Evolutionary conservation across 2,888 invertebrate genomes (phyloP).

Genomic region (Apamea epomidion): DNA sequence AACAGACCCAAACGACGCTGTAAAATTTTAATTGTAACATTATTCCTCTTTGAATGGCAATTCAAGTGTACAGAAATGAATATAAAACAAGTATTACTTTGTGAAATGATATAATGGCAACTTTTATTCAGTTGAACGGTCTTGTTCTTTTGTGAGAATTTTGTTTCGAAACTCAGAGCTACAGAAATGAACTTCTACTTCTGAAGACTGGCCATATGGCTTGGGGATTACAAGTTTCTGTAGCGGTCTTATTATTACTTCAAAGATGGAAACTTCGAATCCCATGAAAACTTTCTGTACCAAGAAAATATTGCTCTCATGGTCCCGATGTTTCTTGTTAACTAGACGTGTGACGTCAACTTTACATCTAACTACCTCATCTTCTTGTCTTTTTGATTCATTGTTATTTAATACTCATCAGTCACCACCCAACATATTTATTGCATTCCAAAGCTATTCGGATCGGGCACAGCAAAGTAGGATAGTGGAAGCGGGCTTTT

Average conservation of each 20-base stretch:
- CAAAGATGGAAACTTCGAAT: background rate
- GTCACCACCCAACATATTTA: background rate
- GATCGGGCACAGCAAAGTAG: background rate
- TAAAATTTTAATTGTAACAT: slow-evolving; percentile 32
- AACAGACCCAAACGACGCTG: slow-evolving; percentile 3
- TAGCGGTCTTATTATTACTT: background rate
- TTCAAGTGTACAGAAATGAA: slow-evolving; percentile 34
- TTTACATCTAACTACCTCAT: background rate
- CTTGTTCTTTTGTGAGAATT: slow-evolving; percentile 1
- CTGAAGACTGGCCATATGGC: background rate
- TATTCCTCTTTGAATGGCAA: slow-evolving; percentile 24
- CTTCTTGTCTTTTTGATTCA: background rate
- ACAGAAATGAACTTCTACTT: slow-evolving; percentile 6
- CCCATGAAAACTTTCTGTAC: background rate
- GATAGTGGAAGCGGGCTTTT: too few species aligned
- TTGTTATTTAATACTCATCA: background rate
- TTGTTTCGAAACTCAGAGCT: slow-evolving; percentile 18
- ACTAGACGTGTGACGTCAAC: background rate
- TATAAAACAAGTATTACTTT: slow-evolving; percentile 12
- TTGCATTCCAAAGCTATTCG: background rate
- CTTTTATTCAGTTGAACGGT: slow-evolving; percentile 6
- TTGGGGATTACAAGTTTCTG: background rate
- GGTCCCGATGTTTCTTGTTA: background rate
- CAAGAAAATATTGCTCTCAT: background rate
- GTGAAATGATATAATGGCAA: slow-evolving; percentile 16